Evolutionary conservation across 2,113 vertebrate genomes (phyloP).

Genomic region (Pseudolaguvia tuberculata): DNA sequence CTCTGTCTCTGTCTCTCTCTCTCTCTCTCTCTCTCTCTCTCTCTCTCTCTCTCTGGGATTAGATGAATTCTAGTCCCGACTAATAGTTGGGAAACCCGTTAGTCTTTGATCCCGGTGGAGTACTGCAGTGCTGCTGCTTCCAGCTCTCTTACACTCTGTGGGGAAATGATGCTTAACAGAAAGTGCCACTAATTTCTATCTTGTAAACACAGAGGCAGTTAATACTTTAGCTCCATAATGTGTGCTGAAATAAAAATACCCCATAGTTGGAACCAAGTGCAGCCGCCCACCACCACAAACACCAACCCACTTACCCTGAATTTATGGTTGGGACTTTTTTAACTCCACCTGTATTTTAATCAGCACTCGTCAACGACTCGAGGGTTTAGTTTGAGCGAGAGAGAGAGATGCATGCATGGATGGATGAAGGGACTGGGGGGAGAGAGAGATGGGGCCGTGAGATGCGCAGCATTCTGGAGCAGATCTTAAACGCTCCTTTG

Average conservation of each 20-base stretch:
- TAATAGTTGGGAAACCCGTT: neutral
- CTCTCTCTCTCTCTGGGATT: constrained; percentile 8
- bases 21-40: too few relatives aligned
- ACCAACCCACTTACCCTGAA: too few relatives aligned
- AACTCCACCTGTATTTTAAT: too few relatives aligned
- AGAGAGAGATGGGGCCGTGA: neutral
- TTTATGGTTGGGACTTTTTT: too few relatives aligned
- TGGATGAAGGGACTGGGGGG: neutral
- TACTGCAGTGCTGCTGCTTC: constrained; percentile 11
- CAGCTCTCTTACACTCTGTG: neutral
- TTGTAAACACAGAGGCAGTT: constrained; percentile 37
- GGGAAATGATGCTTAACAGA: constrained; percentile 21
- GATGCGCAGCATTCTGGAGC: neutral
- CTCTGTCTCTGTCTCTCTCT: too few relatives aligned
- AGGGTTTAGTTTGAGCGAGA: too few relatives aligned
- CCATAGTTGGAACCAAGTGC: neutral
- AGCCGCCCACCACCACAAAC: too few relatives aligned
- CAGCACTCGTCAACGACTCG: too few relatives aligned
- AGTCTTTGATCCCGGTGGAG: constrained; percentile 2
- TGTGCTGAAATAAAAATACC: neutral
- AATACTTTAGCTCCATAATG: constrained; percentile 12
- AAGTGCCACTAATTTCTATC: constrained; percentile 28
- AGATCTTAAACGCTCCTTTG: neutral
- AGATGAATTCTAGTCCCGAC: neutral
- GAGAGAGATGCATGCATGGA: too few relatives aligned